Conservation (phyloP, 2,113 vertebrate genomes). For the Ciconia boyciana region DNA sequence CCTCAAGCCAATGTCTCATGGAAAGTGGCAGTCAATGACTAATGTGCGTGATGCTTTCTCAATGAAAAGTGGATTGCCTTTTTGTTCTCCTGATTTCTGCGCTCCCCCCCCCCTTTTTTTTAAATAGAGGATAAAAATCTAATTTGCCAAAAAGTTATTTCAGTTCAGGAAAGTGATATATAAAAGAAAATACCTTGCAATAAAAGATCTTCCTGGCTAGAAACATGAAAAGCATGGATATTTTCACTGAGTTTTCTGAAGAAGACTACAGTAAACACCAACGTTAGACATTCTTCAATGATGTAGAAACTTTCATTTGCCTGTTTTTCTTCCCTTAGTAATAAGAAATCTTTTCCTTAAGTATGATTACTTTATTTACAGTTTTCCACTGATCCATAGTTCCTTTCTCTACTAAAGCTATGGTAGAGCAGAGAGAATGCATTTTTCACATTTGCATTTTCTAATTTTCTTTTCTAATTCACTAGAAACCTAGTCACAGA, state of each 20-base stretch:
- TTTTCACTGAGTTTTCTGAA: conserved; percentile 6
- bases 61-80: neutral
- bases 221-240: neutral
- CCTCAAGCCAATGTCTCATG: fast-evolving
- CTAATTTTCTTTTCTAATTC: neutral
- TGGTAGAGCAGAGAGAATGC: neutral
- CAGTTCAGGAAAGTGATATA: neutral
- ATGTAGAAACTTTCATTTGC: neutral
- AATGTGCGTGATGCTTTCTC: neutral
- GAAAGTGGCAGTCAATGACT: neutral
- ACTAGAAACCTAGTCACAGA: neutral
- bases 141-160: neutral
- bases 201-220: neutral
- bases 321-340: neutral
- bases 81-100: neutral
- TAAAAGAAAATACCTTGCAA: neutral
- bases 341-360: neutral
- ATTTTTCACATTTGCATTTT: neutral
- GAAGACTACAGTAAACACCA: neutral
- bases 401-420: neutral
- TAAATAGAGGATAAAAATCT: neutral
- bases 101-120: neutral
- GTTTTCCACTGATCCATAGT: neutral
- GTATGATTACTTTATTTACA: neutral
- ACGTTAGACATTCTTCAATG: neutral